Evolutionary conservation across 37 sponge, comb jelly and placozoan genomes (phyloP), one percentile per base, ranked within the genome.

Genomic region (Cladorhizidae sp.): DNA sequence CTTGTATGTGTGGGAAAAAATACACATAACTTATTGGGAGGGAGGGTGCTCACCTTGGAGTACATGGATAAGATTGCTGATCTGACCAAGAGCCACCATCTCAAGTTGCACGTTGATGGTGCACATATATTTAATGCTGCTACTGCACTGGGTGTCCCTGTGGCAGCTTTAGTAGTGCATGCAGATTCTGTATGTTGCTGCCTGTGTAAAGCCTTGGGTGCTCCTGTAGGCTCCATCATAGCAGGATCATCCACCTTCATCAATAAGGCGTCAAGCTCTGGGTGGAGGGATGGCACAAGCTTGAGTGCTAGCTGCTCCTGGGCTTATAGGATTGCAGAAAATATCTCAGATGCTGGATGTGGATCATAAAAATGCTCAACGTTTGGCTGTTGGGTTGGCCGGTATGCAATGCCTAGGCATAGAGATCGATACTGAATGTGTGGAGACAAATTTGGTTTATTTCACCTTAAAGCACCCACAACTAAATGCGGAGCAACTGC

Each of bases 271-370:
- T 5, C 89, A 93, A 77, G 64, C 74, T 18, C 84, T 93, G 3
- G 94, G 94, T 1, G 94, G 94, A 3, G 94, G 94, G 0, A 86
- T 93, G 94, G 37, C 87, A 17, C 94, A 93, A 70, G 80, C 67
- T 71, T 90, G 94, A 0, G 78, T 93, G 28, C 33, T 93, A 2
- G 94, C 94, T 76, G 94, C 94, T 25, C 77, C 90, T 42, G 94
- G 87, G 6, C 25, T 93, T 9, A 75, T 85, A 21, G 90, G 85
- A 23, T 58, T 93, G 61, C 82, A 89, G 21, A 63, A 68, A 33
- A 83, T 86, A 67, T 36, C 63, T 7, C 56, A 59, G 20, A 28
- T 62, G 8, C 71, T 93, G 49, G 64, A 86, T 11, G 54, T 18
- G 22, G 94, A 93, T 62, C 94, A 93, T 73, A 63, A 80, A 26